Base-by-base conservation (phyloP, 1,140 invertebrate species). In the Neuroterus valhalla region DNA sequence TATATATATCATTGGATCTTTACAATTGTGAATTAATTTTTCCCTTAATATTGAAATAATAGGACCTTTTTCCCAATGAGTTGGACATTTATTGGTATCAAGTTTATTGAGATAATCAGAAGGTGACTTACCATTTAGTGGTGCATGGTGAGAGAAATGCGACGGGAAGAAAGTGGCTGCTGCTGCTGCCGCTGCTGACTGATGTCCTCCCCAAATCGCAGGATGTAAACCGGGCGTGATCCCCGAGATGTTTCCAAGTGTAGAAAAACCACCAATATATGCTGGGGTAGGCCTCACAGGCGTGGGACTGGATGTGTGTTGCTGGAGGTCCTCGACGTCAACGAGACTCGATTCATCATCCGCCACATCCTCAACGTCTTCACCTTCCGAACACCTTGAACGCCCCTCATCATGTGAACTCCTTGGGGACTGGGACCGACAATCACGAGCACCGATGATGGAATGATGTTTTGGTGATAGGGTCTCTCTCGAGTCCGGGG, bases 291-390 rank as follows among this genome's bases (percentile, higher is more conserved):
- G 89, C 38, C 88, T 85, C 1, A 89, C 81, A 0, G 88, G 87
- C 6, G 82, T 81, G 0, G 87, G 85, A 55, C 82, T 82, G 2
- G 71, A 72, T 12, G 78, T 70, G 23, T 76, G 72, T 17, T 82
- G 84, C 21, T 83, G 82, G 8, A 89, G 70, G 3, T 89, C 88
- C 43, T 89, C 89, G 6, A 89, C 88, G 70, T 89, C 89, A n/a
- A 89, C 87, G 6, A 89, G 52, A 45, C 87, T 86, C 31, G 75
- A 84, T 19, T 81, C 84, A 26, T 88, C 87, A 11, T 89, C 87
- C 3, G 87, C 87, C 5, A 68, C 72, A 21, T 77, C 75, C 3
- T 88, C 87, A 50, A 82, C 76, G 44, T 86, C 82, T 5, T 88
- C 87, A 15, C 77, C 73, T 46, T 89, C 88, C 0, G 88, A 89